phyloP scores from a whole-genome alignment of 2,888 invertebrate species.

The Rhodophaea formosa region DNA sequence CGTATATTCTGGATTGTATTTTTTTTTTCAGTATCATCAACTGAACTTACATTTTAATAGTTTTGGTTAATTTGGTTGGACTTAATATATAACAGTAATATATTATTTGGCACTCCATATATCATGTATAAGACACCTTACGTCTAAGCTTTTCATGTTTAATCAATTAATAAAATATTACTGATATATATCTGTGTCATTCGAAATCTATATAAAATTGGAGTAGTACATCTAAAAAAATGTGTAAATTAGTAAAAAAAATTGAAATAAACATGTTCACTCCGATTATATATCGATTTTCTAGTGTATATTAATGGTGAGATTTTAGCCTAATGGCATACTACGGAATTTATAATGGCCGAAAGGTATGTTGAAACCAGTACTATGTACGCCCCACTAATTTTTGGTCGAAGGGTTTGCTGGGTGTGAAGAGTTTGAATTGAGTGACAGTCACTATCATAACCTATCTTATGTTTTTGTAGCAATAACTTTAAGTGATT shows the following conservation, averaged over 20 bases:
- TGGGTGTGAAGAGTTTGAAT: too few species aligned
- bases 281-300: constrained; percentile 24
- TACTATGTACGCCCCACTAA: too few species aligned
- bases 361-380: too few species aligned
- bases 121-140: neutral
- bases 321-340: constrained; percentile 29
- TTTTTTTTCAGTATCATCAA: neutral
- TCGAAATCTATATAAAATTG: constrained; percentile 27
- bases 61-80: neutral
- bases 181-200: neutral
- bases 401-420: too few species aligned
- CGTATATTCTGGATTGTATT: neutral
- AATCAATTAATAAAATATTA: constrained; percentile 3
- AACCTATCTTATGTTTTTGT: too few species aligned
- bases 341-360: too few species aligned
- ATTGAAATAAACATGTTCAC: constrained; percentile 29
- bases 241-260: constrained; percentile 24
- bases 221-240: constrained; percentile 29
- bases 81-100: constrained; percentile 6
- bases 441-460: too few species aligned
- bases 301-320: constrained; percentile 32
- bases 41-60: neutral
- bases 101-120: neutral
- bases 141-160: constrained; percentile 1
- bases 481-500: too few species aligned